Conservation (phyloP, 2,797 vertebrate genomes). For the Tragopan temminckii region DNA sequence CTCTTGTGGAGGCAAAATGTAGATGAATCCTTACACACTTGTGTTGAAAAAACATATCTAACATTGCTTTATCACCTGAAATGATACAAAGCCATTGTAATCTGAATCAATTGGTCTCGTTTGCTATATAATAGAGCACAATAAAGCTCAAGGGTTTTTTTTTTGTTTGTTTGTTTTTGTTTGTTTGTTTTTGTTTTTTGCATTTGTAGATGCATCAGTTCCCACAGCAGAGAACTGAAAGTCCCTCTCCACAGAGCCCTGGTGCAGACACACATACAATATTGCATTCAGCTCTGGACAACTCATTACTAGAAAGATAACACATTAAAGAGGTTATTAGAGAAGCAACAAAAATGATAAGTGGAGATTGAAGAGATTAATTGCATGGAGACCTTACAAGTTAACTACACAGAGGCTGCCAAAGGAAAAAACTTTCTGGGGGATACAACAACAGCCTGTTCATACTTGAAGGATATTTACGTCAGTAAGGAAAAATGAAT, state of each 20-base stretch:
- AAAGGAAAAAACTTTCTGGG: neutral
- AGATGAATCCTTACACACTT: neutral
- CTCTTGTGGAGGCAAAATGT: neutral
- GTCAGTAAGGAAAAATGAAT: neutral
- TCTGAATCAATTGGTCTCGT: neutral
- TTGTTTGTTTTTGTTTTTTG: neutral
- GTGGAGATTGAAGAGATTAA: slow-evolving; percentile 22
- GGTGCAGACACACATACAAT: neutral
- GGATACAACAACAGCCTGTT: neutral
- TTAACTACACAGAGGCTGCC: slow-evolving; percentile 9
- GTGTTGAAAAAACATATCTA: neutral
- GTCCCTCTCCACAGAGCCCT: neutral
- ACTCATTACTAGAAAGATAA: slow-evolving; percentile 61
- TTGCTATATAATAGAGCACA: neutral
- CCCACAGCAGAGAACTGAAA: neutral
- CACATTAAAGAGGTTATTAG: slow-evolving; percentile 38
- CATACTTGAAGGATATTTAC: neutral
- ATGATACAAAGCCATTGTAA: slow-evolving; percentile 3
- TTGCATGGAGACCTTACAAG: slow-evolving; percentile 14
- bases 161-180: too few relatives aligned
- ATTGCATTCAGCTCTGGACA: neutral
- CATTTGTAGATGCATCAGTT: neutral
- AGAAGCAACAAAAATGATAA: slow-evolving; percentile 37
- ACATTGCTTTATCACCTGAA: neutral
- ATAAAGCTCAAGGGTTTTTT: neutral